Evolutionary conservation across 2,888 invertebrate genomes (phyloP).

Genomic region (Catocala nupta): DNA sequence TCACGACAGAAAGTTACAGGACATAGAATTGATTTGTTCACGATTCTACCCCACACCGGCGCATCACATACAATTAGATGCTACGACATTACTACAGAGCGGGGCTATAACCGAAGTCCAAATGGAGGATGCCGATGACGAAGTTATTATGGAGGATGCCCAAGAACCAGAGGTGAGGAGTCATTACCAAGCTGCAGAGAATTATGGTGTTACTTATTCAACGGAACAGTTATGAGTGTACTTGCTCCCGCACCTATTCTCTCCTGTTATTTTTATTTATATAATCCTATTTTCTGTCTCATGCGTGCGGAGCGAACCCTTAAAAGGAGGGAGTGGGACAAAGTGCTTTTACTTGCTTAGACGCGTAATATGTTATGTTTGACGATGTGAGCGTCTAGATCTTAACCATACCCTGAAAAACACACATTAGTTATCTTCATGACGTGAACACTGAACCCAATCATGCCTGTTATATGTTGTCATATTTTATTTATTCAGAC

Average conservation of each 20-base stretch:
- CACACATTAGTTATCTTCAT: not conserved
- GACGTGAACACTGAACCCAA: not conserved
- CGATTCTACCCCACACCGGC: constrained; percentile 93
- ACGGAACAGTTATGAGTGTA: constrained; percentile 4
- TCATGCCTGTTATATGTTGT: not conserved
- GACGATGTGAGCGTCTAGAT: not conserved
- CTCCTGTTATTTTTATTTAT: not conserved
- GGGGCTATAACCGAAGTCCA: constrained; percentile 94
- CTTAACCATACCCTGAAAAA: not conserved
- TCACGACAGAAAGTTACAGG: constrained; percentile 92
- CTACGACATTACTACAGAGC: constrained; percentile 94
- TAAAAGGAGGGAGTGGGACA: not conserved
- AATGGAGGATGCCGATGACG: constrained; percentile 91
- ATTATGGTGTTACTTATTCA: constrained; percentile 30
- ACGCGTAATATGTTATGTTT: not conserved
- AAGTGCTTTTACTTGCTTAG: not conserved
- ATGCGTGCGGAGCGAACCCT: not conserved
- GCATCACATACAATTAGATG: constrained; percentile 94
- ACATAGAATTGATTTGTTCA: constrained; percentile 91
- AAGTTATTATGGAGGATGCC: constrained; percentile 72
- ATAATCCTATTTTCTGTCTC: not conserved
- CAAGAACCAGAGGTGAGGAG: constrained; percentile 83
- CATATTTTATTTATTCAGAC: not conserved
- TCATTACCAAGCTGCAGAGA: constrained; percentile 36
- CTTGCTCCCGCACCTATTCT: not conserved